These are phyloP conservation scores for Copidosoma floridanum DNA, from an alignment of 1,140 invertebrate species.

Conservation along the genomic window DNA sequence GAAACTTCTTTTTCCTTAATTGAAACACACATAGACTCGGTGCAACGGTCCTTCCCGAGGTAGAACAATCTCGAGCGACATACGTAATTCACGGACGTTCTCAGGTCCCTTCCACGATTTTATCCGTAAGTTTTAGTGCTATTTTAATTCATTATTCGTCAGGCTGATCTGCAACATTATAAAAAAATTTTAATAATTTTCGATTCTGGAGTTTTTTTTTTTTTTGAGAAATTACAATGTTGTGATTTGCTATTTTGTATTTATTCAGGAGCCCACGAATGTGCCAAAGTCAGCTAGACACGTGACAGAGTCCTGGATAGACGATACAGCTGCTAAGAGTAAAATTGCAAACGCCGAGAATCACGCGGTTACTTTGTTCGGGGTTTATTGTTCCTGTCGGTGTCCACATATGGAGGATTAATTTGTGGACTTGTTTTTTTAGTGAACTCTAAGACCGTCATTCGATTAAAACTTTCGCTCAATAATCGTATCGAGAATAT, in stretches of 20 bases:
- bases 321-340: constrained; percentile 26
- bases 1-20: constrained; percentile 34
- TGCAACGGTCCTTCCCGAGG: constrained; percentile 31
- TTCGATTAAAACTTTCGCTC: no score
- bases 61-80: constrained; percentile 29
- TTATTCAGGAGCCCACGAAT: constrained; percentile 33
- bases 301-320: constrained; percentile 45
- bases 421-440: no score
- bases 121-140: constrained; percentile 32
- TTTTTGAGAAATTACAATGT: no score
- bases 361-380: constrained; percentile 36
- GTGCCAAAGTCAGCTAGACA: constrained; percentile 40
- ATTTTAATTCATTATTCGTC: background rate
- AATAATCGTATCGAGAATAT: no score
- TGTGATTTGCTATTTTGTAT: no score
- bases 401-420: constrained; percentile 33
- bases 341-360: constrained; percentile 22
- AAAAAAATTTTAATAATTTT: no score
- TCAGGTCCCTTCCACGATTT: constrained; percentile 32
- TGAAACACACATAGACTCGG: constrained; percentile 38
- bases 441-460: no score
- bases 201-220: no score
- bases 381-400: constrained; percentile 40
- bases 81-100: constrained; percentile 42
- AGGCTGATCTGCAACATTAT: background rate